Conservation (phyloP, 2,797 vertebrate species). For the Chaenodraco wilsoni region DNA sequence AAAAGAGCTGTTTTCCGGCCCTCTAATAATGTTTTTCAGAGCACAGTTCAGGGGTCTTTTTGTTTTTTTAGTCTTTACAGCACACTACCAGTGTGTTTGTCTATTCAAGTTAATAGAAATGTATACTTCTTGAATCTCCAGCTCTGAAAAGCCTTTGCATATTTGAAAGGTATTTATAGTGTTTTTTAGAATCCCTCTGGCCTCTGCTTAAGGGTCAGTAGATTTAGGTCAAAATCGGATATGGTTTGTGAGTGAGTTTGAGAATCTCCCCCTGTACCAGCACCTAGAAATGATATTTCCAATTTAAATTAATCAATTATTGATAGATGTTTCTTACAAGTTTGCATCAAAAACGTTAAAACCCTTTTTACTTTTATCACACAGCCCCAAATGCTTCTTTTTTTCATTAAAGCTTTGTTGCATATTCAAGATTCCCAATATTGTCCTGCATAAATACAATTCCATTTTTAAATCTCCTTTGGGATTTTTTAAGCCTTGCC, state of each 20-base stretch:
- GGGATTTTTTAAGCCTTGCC: neutral
- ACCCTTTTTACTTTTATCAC: neutral
- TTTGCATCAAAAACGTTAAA: neutral
- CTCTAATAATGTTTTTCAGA: slow-evolving; percentile 28
- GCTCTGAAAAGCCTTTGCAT: neutral
- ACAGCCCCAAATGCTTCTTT: neutral
- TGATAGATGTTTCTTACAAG: neutral
- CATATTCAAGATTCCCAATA: slow-evolving; percentile 2
- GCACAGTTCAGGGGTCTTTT: slow-evolving; percentile 1
- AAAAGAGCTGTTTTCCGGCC: slow-evolving; percentile 16
- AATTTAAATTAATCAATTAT: neutral
- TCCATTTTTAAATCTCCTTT: neutral
- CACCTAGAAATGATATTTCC: neutral
- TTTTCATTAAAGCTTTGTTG: neutral
- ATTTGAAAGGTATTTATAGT: neutral
- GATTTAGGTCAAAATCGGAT: slow-evolving; percentile 19
- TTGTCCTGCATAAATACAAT: neutral
- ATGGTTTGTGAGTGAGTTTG: neutral
- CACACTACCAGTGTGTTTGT: neutral
- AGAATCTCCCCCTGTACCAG: neutral
- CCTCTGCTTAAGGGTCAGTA: slow-evolving; percentile 5
- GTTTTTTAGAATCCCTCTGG: slow-evolving; percentile 12
- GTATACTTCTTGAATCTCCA: neutral
- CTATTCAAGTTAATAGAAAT: neutral
- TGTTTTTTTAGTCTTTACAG: slow-evolving; percentile 19